A percentile compares a stretch with the other conserved stretches of the same genome.
Conservation (phyloP, 2,113 vertebrate genomes). For the Pholis gunnellus region DNA sequence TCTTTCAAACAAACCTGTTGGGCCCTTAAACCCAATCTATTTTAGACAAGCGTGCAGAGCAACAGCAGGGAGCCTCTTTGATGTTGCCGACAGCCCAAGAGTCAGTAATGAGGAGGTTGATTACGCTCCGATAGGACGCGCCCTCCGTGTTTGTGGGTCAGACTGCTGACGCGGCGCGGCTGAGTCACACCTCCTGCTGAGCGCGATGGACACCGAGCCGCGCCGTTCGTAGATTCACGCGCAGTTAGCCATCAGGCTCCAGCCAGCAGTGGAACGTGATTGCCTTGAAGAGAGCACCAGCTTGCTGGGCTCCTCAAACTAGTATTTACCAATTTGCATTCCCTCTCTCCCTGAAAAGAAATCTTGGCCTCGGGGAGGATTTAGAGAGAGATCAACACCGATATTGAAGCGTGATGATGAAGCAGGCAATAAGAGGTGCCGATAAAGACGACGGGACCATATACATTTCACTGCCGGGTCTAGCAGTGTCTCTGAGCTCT, state of each 20-base stretch:
- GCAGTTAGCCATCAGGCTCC: constrained; percentile 60
- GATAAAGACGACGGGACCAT: constrained; percentile 48
- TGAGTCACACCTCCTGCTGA: constrained; percentile 52
- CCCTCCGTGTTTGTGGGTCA: constrained; percentile 62
- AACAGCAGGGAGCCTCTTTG: constrained; percentile 62
- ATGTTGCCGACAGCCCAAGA: constrained; percentile 58
- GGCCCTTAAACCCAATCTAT: constrained; percentile 35
- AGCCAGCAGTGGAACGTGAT: constrained; percentile 57
- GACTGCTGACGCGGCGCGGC: constrained; percentile 55
- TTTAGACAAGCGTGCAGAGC: constrained; percentile 43
- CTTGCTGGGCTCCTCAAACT: constrained; percentile 55
- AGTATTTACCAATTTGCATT: constrained; percentile 72
- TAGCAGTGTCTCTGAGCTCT: constrained; percentile 37
- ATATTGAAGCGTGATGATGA: constrained; percentile 60
- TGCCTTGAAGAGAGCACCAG: constrained; percentile 58
- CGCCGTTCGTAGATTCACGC: constrained; percentile 38
- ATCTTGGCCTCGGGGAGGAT: constrained; percentile 56
- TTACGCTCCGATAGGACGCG: constrained; percentile 62
- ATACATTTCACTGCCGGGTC: constrained; percentile 56
- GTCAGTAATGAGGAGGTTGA: constrained; percentile 67
- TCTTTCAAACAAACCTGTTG: constrained; percentile 57
- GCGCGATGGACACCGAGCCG: constrained; percentile 41
- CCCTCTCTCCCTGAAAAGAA: constrained; percentile 49
- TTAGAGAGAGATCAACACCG: constrained; percentile 60
- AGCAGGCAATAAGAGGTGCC: constrained; percentile 60